Evolutionary conservation across 2,888 invertebrate genomes (phyloP), one percentile per base, ranked within the genome.

Genomic region (Thymelicus acteon): DNA sequence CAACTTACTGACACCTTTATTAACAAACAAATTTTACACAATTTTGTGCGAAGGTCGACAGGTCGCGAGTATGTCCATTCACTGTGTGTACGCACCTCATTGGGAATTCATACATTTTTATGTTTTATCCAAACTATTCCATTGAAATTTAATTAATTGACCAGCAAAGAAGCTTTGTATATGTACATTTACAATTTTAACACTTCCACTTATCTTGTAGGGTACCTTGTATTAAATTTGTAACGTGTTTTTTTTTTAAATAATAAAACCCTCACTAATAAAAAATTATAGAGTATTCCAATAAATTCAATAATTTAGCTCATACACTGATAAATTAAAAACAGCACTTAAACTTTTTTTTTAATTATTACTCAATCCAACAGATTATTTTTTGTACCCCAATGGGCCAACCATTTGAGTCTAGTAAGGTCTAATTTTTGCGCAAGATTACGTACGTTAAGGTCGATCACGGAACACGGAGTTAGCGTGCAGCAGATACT

Each of bases 1-100:
- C 10, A 10, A 62, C 65, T 72, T 67, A 67, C 61, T 60, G 64
- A 60, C 48, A 65, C 44, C 44, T 48, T 48, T 62, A 62, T 31
- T 52, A 7, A 52, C 19, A 52, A 62, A 49, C 10, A 15, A 15
- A 48, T 66, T 47, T 66, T 31, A 54, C 54, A 58, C 64, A 66
- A 58, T 15, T 57, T 66, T 47, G 58, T 58, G 47, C 24, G 66
- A 66, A 66, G 66, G 66, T 66, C 66, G 58, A 37, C 66, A 15
- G 48, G 66, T 66, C 58, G 47, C 8, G 47, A 58, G 47, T 66
- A 24, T 12, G 54, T 66, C 44, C 66, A 66, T 66, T 66, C 66
- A 58, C 66, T 47, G 58, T 15, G 57, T 44, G 24, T 57, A 65
- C 54, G 24, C 64, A 65, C 57, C 8, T 44, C n/a, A n/a, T 24